A percentile compares a stretch with the other conserved stretches of the same genome.
Conservation (phyloP, 2,888 invertebrate species). For the Slavum lentiscoides region DNA sequence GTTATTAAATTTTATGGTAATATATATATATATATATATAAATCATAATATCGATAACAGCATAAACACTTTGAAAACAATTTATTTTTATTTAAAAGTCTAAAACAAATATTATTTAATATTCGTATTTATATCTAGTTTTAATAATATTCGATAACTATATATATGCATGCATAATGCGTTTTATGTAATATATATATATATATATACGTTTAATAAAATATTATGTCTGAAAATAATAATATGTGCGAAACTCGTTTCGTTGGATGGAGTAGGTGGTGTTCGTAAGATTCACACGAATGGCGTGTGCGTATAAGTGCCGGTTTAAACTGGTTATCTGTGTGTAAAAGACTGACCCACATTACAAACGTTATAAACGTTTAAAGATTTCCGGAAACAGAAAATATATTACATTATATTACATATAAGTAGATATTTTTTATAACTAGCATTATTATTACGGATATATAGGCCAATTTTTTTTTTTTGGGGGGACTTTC, state of each 20-base stretch:
- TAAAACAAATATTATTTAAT: background rate
- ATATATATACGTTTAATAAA: background rate
- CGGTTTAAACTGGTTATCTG: slow-evolving; percentile 22
- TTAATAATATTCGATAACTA: too few relatives aligned
- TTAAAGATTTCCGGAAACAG: slow-evolving; percentile 25
- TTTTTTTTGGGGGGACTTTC: too few relatives aligned
- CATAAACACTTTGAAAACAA: too few relatives aligned
- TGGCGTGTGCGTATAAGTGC: slow-evolving; percentile 4
- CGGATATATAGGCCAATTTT: background rate
- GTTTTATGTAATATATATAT: slow-evolving; percentile 27
- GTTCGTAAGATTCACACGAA: background rate
- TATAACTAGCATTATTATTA: background rate
- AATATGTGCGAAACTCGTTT: slow-evolving; percentile 23
- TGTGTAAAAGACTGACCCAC: slow-evolving; percentile 14
- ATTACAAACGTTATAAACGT: background rate
- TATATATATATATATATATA: too few relatives aligned
- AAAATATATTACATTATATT: background rate
- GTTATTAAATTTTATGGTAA: too few relatives aligned
- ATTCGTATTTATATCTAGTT: too few relatives aligned
- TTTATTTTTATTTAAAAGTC: background rate
- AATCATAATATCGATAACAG: too few relatives aligned
- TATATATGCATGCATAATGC: slow-evolving; percentile 14
- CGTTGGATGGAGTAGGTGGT: background rate
- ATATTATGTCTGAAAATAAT: background rate
- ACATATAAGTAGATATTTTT: background rate